phyloP scores from a whole-genome alignment of 2,888 invertebrate species.

The Hirtodrosophila trivittata region DNA sequence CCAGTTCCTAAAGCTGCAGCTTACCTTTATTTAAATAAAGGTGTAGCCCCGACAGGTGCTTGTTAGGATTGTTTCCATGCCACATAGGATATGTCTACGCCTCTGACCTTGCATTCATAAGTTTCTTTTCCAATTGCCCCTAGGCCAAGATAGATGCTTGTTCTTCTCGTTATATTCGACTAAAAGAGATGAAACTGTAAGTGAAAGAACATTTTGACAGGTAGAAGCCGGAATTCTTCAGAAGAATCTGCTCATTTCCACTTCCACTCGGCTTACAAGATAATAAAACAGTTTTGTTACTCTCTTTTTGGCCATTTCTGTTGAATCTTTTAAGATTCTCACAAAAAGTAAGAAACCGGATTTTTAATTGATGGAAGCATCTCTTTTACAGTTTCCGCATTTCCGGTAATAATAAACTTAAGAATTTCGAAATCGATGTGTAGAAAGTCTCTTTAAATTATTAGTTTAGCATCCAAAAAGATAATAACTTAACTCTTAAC shows the following conservation, averaged over 20 bases:
- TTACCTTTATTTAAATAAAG: conserved; percentile 54
- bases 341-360: neutral
- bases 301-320: neutral
- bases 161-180: too few species aligned
- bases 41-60: conserved; percentile 57
- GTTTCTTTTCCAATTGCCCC: conserved; percentile 12
- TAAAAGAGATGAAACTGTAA: neutral
- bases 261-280: conserved; percentile 2
- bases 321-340: conserved; percentile 3
- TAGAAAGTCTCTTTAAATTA: too few species aligned
- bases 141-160: conserved; percentile 4
- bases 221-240: neutral
- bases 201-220: neutral
- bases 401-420: too few species aligned
- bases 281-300: conserved; percentile 4
- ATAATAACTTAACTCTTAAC: too few species aligned
- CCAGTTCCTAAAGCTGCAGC: conserved; percentile 48
- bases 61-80: conserved; percentile 22
- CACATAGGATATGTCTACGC: conserved; percentile 18
- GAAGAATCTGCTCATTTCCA: too few species aligned
- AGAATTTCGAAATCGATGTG: too few species aligned
- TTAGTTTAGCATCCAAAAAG: too few species aligned
- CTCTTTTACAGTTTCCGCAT: too few species aligned
- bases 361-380: too few species aligned
- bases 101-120: conserved; percentile 8